phyloP scores from a whole-genome alignment of 2,888 invertebrate species.

The Keiferia lycopersicella region DNA sequence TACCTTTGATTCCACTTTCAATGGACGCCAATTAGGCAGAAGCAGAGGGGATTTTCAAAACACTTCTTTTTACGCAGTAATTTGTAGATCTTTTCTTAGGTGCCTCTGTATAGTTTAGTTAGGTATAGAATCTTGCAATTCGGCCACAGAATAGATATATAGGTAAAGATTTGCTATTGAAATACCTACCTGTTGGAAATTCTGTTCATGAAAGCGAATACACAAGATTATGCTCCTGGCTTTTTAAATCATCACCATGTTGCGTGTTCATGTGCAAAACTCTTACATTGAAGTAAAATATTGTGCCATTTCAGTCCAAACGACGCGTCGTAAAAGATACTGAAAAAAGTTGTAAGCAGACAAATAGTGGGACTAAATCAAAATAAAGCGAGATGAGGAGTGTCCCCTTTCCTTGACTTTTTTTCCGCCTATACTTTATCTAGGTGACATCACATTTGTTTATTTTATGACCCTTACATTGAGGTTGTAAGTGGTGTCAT shows the following conservation, averaged over 20 bases:
- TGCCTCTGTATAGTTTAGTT: background rate
- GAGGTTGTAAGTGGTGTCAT: background rate
- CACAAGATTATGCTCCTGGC: no score
- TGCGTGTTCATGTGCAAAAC: no score
- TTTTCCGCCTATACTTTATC: background rate
- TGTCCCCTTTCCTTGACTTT: background rate
- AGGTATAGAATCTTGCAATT: background rate
- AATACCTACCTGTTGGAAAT: no score
- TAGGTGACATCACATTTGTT: background rate
- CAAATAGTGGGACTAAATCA: constrained; percentile 5
- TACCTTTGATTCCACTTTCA: constrained; percentile 11
- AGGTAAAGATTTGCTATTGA: no score
- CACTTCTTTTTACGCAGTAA: background rate
- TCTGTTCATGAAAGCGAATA: no score
- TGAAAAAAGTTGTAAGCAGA: constrained; percentile 8
- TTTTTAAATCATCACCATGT: no score
- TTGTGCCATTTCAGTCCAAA: background rate
- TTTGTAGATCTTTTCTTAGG: background rate
- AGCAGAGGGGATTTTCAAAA: background rate
- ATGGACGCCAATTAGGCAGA: constrained; percentile 6
- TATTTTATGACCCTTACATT: constrained; percentile 1
- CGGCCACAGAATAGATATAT: no score
- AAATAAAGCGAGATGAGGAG: background rate
- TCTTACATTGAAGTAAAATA: background rate
- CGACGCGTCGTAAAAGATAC: constrained; percentile 1